A percentile compares a stretch with the other conserved stretches of the same genome.
phyloP scores from a whole-genome alignment of 2,888 invertebrate species.

The Macropis europaea region DNA sequence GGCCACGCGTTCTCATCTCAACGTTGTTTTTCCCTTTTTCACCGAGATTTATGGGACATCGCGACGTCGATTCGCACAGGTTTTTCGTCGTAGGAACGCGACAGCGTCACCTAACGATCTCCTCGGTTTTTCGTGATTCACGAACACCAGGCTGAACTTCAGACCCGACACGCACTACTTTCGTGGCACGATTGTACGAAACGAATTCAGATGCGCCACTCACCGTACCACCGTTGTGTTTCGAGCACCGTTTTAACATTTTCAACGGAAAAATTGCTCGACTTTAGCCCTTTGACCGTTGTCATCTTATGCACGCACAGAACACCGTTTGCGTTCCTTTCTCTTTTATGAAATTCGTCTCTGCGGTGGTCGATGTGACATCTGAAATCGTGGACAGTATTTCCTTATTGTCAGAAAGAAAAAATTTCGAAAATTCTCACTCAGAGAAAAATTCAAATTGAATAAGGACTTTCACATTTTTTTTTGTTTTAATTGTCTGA shows the following conservation, averaged over 20 bases:
- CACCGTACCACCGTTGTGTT: not conserved
- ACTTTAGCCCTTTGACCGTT: too few relatives aligned
- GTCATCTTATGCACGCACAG: too few relatives aligned
- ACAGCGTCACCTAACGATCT: constrained; percentile 38
- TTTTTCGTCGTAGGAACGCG: constrained; percentile 21
- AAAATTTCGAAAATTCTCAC: too few relatives aligned
- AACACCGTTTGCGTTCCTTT: too few relatives aligned
- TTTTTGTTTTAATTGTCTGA: too few relatives aligned
- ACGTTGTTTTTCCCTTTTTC: constrained; percentile 9
- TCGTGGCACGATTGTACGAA: constrained; percentile 36
- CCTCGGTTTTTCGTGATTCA: constrained; percentile 48
- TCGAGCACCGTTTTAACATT: not conserved
- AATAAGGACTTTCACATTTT: too few relatives aligned
- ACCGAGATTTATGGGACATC: constrained; percentile 3
- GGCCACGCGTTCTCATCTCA: not conserved
- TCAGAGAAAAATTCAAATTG: too few relatives aligned
- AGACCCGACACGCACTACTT: constrained; percentile 41
- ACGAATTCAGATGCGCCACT: constrained; percentile 25
- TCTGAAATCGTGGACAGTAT: too few relatives aligned
- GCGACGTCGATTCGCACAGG: constrained; percentile 19
- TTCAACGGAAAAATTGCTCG: not conserved
- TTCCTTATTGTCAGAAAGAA: too few relatives aligned
- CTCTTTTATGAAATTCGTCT: too few relatives aligned
- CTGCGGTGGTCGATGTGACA: too few relatives aligned
- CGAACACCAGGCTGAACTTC: constrained; percentile 40